Percentiles rank a stretch among this genome's conserved stretches.
Evolutionary conservation across 2,888 invertebrate species (phyloP).

Genomic region (Tricholauxania praeusta): DNA sequence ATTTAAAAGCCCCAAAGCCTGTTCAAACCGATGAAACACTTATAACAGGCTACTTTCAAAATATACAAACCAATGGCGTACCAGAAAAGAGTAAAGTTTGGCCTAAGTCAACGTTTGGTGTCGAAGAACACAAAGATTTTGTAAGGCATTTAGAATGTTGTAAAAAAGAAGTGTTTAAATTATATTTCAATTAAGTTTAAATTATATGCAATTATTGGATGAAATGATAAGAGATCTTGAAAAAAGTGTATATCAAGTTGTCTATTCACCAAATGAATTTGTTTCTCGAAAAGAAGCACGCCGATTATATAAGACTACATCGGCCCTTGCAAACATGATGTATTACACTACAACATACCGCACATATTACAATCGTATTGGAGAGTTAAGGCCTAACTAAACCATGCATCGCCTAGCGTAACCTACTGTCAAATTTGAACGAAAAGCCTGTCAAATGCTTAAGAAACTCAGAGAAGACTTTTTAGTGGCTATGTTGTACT

Average conservation of each 20-base stretch:
- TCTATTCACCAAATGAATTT: constrained; percentile 52
- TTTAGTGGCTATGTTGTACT: no score
- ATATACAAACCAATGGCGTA: constrained; percentile 40
- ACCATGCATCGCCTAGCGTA: no score
- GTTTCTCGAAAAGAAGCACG: constrained; percentile 46
- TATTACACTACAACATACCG: constrained; percentile 58
- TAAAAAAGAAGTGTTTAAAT: constrained; percentile 45
- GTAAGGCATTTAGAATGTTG: constrained; percentile 45
- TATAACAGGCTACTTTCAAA: constrained; percentile 46
- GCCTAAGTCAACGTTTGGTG: constrained; percentile 36
- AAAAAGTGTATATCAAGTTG: constrained; percentile 48
- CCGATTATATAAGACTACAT: constrained; percentile 42
- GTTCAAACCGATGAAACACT: constrained; percentile 47
- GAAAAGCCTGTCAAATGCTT: no score
- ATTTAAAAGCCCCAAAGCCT: constrained; percentile 20
- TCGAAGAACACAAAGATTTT: constrained; percentile 48
- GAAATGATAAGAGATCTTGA: constrained; percentile 43
- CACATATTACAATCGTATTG: constrained; percentile 54
- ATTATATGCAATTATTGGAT: constrained; percentile 42
- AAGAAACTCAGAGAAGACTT: no score
- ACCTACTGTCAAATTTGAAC: no score
- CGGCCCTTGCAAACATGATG: constrained; percentile 42
- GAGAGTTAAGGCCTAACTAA: no score
- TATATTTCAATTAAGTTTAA: constrained; percentile 45
- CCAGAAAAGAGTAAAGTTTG: constrained; percentile 46